Percentiles rank a stretch among this genome's conserved stretches.
phyloP scores from a whole-genome alignment of 2,888 invertebrate species.

The Slavum lentiscoides region DNA sequence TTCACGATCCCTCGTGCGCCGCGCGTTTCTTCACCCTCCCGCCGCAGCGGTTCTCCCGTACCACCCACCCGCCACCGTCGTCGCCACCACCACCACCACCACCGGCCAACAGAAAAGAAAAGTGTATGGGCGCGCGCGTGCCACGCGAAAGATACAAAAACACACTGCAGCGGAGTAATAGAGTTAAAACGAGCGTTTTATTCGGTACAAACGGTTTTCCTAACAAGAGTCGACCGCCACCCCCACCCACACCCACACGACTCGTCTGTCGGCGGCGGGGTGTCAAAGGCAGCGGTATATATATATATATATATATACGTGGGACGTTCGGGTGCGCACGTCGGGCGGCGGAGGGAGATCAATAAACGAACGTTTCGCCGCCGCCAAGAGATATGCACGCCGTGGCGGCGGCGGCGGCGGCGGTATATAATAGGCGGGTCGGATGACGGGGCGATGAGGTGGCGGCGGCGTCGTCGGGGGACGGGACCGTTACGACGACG shows the following conservation, averaged over 20 bases:
- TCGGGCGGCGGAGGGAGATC: conserved; percentile 90
- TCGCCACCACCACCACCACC: too few species aligned
- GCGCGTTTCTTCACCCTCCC: too few species aligned
- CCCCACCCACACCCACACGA: too few species aligned
- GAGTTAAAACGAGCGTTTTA: conserved; percentile 53
- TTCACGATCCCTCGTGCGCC: too few species aligned
- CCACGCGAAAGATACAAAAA: conserved; percentile 24
- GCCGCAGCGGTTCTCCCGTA: too few species aligned
- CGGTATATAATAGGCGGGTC: conserved; percentile 58
- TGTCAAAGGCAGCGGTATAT: too few species aligned
- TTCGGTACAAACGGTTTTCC: conserved; percentile 53
- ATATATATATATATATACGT: neutral
- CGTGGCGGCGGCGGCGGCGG: too few species aligned
- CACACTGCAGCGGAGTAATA: conserved; percentile 29
- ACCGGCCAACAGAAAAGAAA: neutral
- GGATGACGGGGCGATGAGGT: conserved; percentile 65
- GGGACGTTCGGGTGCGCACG: conserved; percentile 63
- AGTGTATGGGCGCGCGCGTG: conserved; percentile 14
- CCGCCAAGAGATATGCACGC: conserved; percentile 26
- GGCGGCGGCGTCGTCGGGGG: conserved; percentile 64
- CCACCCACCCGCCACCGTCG: neutral
- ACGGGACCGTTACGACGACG: conserved; percentile 19
- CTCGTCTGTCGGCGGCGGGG: conserved; percentile 71
- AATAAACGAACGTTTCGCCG: conserved; percentile 65
- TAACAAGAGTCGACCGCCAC: conserved; percentile 32